phyloP scores from a whole-genome alignment of 30 jellyfish, hydroid and myxozoan genomes.

The Rhopilema esculentum region DNA sequence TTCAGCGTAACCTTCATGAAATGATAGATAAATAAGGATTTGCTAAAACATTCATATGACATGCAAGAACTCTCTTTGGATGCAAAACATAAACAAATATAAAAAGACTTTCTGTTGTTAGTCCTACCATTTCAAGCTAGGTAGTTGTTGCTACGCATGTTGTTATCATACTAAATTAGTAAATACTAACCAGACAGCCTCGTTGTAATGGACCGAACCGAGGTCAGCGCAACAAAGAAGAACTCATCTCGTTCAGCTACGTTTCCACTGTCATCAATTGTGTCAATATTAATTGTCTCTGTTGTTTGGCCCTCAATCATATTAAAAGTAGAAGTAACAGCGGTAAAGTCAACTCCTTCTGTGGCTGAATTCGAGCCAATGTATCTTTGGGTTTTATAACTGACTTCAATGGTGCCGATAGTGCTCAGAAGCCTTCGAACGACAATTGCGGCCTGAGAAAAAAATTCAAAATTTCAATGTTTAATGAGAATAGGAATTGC shows the following conservation, averaged over 20 bases:
- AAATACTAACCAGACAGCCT: slow-evolving; percentile 33
- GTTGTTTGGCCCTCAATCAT: slow-evolving; percentile 80
- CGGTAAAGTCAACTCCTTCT: slow-evolving; percentile 70
- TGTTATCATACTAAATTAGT: too few relatives aligned
- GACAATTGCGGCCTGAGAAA: slow-evolving; percentile 53
- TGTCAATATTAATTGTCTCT: slow-evolving; percentile 46
- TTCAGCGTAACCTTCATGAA: background rate
- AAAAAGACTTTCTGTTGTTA: too few relatives aligned
- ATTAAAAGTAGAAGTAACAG: slow-evolving; percentile 75
- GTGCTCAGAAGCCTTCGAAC: slow-evolving; percentile 82
- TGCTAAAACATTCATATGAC: too few relatives aligned
- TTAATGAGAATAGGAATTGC: background rate
- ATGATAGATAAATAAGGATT: too few relatives aligned
- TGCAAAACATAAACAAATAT: too few relatives aligned
- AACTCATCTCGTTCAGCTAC: slow-evolving; percentile 75
- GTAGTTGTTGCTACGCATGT: too few relatives aligned
- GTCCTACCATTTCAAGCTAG: too few relatives aligned
- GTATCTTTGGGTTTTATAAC: slow-evolving; percentile 64
- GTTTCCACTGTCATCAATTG: slow-evolving; percentile 70
- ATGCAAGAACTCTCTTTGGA: too few relatives aligned
- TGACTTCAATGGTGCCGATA: slow-evolving; percentile 78
- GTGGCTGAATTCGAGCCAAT: slow-evolving; percentile 75
- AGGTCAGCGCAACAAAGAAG: slow-evolving; percentile 71
- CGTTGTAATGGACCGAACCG: slow-evolving; percentile 52
- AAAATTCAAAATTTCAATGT: background rate